Evolutionary conservation across 2,797 vertebrate species (phyloP).

Genomic region (Megaceryle alcyon): DNA sequence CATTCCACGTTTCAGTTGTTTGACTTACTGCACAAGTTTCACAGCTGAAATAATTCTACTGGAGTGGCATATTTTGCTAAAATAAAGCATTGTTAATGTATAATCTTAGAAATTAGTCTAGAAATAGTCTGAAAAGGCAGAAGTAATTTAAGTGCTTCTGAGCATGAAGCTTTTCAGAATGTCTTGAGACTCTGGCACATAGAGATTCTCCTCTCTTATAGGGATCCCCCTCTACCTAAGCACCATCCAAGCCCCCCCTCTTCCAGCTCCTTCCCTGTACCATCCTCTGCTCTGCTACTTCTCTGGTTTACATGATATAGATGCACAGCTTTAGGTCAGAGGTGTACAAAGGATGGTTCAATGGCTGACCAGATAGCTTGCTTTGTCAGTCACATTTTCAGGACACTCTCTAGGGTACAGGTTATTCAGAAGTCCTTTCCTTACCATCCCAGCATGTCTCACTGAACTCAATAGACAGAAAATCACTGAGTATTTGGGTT

Average conservation of each 20-base stretch:
- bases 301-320: not conserved
- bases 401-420: not conserved
- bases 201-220: not conserved
- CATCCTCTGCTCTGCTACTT: not conserved
- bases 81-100: not conserved
- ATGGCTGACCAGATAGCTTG: not conserved
- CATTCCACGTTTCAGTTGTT: not conserved
- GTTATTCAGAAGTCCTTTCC: not conserved
- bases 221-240: not conserved
- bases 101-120: not conserved
- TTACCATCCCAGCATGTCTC: not conserved
- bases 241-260: fast-evolving
- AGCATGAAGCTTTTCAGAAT: not conserved
- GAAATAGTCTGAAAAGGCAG: not conserved
- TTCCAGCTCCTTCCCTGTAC: not conserved
- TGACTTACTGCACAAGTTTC: not conserved
- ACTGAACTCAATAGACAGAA: not conserved
- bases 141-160: not conserved
- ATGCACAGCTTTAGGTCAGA: not conserved
- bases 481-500: not conserved
- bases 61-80: not conserved
- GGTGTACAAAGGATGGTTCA: fast-evolving
- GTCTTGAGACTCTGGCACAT: not conserved
- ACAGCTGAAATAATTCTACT: not conserved
- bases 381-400: not conserved